phyloP scores from a whole-genome alignment of 1,140 invertebrate genomes.

The Drosophila tropicalis region DNA sequence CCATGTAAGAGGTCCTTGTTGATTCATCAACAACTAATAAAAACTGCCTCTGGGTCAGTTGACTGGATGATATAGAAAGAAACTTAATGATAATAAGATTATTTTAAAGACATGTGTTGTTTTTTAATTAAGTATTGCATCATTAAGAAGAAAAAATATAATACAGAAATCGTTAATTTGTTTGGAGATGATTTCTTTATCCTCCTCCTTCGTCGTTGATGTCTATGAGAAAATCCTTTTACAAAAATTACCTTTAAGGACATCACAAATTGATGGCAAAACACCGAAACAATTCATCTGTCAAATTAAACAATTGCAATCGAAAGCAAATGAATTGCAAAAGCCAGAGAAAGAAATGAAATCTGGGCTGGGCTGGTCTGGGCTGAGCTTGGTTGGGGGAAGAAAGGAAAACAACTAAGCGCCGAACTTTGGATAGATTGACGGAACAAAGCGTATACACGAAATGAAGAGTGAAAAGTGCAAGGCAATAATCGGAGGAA shows the following conservation, averaged over 20 bases:
- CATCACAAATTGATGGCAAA: conserved; percentile 21
- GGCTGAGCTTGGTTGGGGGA: not conserved
- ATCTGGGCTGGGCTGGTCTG: too few relatives aligned
- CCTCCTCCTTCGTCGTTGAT: too few relatives aligned
- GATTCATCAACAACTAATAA: too few relatives aligned
- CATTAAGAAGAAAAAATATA: too few relatives aligned
- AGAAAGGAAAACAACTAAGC: conserved; percentile 44
- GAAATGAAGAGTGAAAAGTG: conserved; percentile 70
- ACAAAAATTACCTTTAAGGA: conserved; percentile 10
- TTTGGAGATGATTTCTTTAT: too few relatives aligned
- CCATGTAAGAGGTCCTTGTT: too few relatives aligned
- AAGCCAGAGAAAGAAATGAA: not conserved
- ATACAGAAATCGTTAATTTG: too few relatives aligned
- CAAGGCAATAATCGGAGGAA: conserved; percentile 57
- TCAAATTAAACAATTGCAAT: conserved; percentile 64
- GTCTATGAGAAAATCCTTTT: not conserved
- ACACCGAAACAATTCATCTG: conserved; percentile 60
- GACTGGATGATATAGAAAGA: too few relatives aligned
- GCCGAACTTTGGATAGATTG: conserved; percentile 52
- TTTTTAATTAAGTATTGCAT: too few relatives aligned
- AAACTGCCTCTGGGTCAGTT: too few relatives aligned
- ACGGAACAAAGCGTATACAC: conserved; percentile 33
- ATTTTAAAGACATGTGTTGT: too few relatives aligned
- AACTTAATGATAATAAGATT: too few relatives aligned
- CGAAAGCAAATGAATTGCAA: conserved; percentile 42